phyloP scores from a whole-genome alignment of 2,888 invertebrate species.

The Parapristionchus giblindavisi region DNA sequence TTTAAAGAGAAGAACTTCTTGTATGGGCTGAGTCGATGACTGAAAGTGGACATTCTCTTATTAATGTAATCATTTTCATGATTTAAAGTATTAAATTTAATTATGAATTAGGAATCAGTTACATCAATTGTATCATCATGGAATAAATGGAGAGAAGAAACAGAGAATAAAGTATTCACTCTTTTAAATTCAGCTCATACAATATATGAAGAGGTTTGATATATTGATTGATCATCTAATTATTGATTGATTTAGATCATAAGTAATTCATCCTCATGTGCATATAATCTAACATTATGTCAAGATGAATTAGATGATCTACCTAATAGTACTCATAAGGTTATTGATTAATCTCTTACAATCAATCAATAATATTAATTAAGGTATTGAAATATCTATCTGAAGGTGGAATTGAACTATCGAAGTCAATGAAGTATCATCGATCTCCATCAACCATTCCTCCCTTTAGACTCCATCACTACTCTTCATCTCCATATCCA shows the following conservation, averaged over 20 bases:
- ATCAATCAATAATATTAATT: background rate
- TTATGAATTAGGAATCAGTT: constrained; percentile 1
- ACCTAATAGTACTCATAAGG: background rate
- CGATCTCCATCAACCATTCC: no score
- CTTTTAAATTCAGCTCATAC: background rate
- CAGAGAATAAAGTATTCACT: constrained; percentile 4
- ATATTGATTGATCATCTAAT: background rate
- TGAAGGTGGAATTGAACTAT: background rate
- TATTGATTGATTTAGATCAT: constrained; percentile 3
- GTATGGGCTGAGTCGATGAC: constrained; percentile 6
- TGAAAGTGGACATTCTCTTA: background rate
- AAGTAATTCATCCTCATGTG: background rate
- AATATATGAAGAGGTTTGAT: constrained; percentile 1
- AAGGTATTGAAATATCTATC: background rate
- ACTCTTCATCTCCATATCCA: background rate
- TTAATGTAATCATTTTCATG: background rate
- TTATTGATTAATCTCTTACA: background rate
- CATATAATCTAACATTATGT: background rate
- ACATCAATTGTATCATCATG: background rate
- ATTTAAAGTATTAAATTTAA: background rate
- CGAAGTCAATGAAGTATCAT: background rate
- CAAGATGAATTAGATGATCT: background rate
- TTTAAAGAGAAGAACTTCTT: background rate
- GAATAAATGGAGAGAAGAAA: constrained; percentile 18
- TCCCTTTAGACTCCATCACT: constrained; percentile 2